Evolutionary conservation across 2,113 vertebrate species (phyloP).

Genomic region (Oreochromis niloticus): DNA sequence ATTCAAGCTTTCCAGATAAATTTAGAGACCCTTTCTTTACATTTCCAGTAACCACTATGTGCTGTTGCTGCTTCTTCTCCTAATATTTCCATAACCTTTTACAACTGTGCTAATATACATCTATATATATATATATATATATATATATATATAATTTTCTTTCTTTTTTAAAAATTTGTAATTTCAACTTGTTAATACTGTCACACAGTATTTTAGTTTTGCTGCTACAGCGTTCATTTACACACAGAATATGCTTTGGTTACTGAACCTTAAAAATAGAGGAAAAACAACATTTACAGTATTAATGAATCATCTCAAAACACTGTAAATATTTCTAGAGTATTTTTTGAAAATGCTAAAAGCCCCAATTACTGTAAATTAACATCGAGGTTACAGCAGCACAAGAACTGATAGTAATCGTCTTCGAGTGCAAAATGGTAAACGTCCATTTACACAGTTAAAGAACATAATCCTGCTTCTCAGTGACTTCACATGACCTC

Average conservation of each 20-base stretch:
- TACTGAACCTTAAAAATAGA: background rate
- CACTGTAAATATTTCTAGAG: background rate
- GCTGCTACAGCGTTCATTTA: background rate
- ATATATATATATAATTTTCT: background rate
- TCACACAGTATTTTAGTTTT: background rate
- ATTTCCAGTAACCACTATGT: constrained; percentile 47
- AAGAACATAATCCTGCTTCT: background rate
- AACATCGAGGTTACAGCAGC: background rate
- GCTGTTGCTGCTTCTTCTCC: constrained; percentile 10
- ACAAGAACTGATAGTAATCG: background rate
- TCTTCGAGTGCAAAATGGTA: background rate
- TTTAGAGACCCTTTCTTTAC: constrained; percentile 58
- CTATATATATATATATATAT: background rate
- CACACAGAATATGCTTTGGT: background rate
- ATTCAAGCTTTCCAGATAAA: constrained; percentile 62
- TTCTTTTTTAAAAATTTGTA: background rate
- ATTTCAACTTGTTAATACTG: background rate
- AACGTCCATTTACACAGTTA: background rate
- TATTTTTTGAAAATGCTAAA: background rate
- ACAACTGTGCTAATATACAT: background rate
- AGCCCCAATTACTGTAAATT: background rate
- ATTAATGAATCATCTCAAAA: background rate
- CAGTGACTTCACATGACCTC: background rate
- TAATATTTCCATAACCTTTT: constrained; percentile 17
- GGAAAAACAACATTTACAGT: background rate